Evolutionary conservation across 2,888 invertebrate species (phyloP), one percentile per base, ranked within the genome.

Genomic region (Yponomeuta evonymella): DNA sequence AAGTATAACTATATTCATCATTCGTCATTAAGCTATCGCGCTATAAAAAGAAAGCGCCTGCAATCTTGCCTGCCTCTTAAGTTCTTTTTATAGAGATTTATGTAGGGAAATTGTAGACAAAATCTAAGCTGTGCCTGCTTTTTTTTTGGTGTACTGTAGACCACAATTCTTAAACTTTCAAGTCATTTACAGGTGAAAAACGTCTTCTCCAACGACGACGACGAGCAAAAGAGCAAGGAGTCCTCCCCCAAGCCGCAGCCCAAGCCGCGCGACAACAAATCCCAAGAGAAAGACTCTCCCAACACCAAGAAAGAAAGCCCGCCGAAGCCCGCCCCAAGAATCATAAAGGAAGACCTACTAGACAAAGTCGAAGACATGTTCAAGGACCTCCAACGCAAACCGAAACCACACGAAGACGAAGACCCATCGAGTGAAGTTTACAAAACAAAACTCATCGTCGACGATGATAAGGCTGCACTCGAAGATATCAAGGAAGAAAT

Each of bases 301-400:
- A 63, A n/a, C 71, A 69, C 9, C 72, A 74, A 63, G 36, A 69
- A 48, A 71, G 72, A 67, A 36, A 77, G 81, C 2, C 88, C 90
- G 3, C 89, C 91, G 0, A 90, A 89, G 83, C 88, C 91, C 15
- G 86, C 89, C 9, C 92, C 92, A 0, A 85, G 90, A 77, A 75
- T 91, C 29, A 93, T 93, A 33, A 85, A 86, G 58, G 93, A 93
- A 81, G 93, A 90, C 51, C 74, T 93, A 10, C 79, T 93, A 2
- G 89, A 82, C 70, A 92, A 93, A 84, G 92, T 93, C 0, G 92
- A 93, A n/a, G 93, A 93, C 73, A 92, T 93, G 90, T 93, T 93
- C 75, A 90, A 87, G 77, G 90, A 91, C 74, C 79, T 92, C 0
- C 82, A 87, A 68, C 73, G 83, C 5, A 90, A 88, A 77, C 90